Evolutionary conservation across 2,113 vertebrate species (phyloP).

Genomic region (Mungos mungo): DNA sequence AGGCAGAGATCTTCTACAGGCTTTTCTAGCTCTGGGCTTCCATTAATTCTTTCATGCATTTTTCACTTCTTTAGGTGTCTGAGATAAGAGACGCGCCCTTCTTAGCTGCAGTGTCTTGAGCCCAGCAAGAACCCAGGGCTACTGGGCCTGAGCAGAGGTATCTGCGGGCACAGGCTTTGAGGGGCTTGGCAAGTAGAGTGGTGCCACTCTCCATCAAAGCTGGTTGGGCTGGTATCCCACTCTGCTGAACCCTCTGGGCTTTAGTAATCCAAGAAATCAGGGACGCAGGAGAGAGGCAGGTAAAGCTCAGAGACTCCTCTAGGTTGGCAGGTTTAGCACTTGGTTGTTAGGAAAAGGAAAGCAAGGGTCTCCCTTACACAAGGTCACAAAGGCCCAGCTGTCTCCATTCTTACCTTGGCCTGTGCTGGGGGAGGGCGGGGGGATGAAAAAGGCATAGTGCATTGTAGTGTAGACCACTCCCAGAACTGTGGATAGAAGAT

Average conservation of each 20-base stretch:
- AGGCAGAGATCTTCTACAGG: background rate
- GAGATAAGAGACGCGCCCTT: conserved; percentile 4
- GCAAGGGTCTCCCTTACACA: background rate
- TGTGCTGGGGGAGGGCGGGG: background rate
- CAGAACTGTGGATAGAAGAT: background rate
- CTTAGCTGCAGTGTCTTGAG: background rate
- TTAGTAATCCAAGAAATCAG: background rate
- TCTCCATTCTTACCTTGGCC: background rate
- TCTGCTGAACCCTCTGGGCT: background rate
- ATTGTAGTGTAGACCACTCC: background rate
- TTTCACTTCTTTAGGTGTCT: background rate
- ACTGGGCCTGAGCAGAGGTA: background rate
- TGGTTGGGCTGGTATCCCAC: background rate
- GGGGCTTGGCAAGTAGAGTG: background rate
- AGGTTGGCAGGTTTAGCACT: background rate
- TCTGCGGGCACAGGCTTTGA: background rate
- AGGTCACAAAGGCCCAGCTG: background rate
- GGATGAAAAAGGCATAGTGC: background rate
- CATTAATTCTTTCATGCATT: background rate
- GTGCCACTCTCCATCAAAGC: background rate
- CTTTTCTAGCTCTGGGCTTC: background rate
- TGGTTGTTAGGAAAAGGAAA: background rate
- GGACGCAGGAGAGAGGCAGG: background rate
- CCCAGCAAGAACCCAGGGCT: background rate
- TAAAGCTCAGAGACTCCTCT: background rate